Conservation (phyloP, 2,797 vertebrate genomes). For the Cynodonichthys magdalenae region DNA sequence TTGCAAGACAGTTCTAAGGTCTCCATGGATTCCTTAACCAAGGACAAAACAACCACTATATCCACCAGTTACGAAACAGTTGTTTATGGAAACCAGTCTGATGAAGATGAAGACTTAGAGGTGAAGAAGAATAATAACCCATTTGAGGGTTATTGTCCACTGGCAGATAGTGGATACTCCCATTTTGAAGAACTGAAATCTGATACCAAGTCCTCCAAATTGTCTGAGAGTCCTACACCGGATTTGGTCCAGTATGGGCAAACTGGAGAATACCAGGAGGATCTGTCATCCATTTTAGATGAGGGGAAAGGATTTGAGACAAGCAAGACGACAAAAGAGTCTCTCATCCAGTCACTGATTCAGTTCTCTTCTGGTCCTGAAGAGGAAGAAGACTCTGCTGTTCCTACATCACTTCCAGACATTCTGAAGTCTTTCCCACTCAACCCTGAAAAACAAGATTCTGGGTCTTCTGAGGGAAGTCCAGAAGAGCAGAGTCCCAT, state of each 20-base stretch:
- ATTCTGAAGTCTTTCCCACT: constrained; percentile 90
- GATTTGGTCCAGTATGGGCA: constrained; percentile 94
- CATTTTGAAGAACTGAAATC: constrained; percentile 72
- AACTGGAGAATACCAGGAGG: constrained; percentile 85
- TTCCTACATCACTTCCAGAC: constrained; percentile 87
- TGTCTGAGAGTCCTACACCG: constrained; percentile 92
- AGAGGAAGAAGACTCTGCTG: constrained; percentile 71
- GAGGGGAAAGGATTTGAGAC: constrained; percentile 86
- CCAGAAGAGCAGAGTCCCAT: constrained; percentile 80
- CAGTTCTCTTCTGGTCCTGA: constrained; percentile 80
- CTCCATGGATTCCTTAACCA: constrained; percentile 76
- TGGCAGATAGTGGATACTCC: constrained; percentile 72
- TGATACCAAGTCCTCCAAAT: constrained; percentile 67
- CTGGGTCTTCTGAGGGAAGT: constrained; percentile 81
- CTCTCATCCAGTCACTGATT: constrained; percentile 77
- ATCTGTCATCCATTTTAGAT: constrained; percentile 76
- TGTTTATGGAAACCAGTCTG: constrained; percentile 63
- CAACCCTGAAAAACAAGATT: constrained; percentile 79
- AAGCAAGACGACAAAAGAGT: constrained; percentile 81
- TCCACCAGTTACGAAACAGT: constrained; percentile 64
- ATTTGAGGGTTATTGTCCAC: constrained; percentile 76
- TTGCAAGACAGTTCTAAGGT: constrained; percentile 73
- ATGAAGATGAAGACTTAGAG: constrained; percentile 80
- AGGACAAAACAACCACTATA: constrained; percentile 63
- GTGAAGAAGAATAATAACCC: constrained; percentile 78